Percentiles rank a stretch among this genome's conserved stretches.
Conservation (phyloP, 2,888 invertebrate species). For the Incurvaria masculella region DNA sequence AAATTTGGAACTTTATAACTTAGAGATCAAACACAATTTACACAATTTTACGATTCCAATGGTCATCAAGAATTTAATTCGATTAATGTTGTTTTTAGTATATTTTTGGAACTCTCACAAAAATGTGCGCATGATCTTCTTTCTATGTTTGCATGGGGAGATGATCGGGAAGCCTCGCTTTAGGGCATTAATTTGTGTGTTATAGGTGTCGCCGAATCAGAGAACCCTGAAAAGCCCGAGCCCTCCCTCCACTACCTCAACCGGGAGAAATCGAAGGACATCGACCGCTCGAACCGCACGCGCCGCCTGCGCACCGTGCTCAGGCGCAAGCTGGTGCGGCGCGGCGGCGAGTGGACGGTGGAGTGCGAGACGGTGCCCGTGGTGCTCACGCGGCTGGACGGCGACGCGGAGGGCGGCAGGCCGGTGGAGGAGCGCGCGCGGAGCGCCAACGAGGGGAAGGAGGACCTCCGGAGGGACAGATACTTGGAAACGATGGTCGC, state of each 20-base stretch:
- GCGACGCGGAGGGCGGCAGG: not conserved
- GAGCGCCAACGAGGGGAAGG: slow-evolving; percentile 12
- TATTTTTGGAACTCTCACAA: no score
- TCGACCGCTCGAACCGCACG: slow-evolving; percentile 28
- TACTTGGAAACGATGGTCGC: slow-evolving; percentile 29
- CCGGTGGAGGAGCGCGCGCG: not conserved
- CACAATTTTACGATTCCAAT: no score
- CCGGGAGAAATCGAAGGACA: slow-evolving; percentile 16
- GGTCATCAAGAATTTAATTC: no score
- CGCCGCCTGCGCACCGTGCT: slow-evolving; percentile 22
- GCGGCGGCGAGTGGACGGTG: slow-evolving; percentile 33
- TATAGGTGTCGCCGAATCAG: no score
- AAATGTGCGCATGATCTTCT: no score
- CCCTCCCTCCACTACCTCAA: not conserved
- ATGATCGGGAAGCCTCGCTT: no score
- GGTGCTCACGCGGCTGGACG: not conserved
- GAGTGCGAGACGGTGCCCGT: slow-evolving; percentile 20
- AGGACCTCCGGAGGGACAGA: slow-evolving; percentile 15
- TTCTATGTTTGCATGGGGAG: no score
- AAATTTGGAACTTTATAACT: no score
- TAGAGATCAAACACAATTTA: no score
- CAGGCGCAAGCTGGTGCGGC: slow-evolving; percentile 31
- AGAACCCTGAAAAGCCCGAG: no score
- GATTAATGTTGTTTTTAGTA: no score
- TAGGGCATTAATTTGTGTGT: no score